Percentiles rank a stretch among this genome's conserved stretches.
These are phyloP conservation scores for Macrosoma leucophasiata DNA, from an alignment of 2,888 invertebrate species.

Conservation along the genomic window DNA sequence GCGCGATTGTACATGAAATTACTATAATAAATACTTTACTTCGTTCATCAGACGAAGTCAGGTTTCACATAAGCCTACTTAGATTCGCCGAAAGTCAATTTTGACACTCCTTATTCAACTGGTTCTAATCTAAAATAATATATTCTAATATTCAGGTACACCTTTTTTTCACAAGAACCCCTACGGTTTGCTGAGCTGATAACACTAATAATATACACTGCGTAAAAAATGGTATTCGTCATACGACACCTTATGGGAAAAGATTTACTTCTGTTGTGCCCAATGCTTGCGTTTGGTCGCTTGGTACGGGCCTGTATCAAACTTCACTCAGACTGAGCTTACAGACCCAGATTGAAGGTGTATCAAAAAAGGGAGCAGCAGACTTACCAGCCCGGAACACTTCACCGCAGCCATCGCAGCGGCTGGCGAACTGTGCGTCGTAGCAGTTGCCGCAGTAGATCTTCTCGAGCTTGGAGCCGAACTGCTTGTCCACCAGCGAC, in stretches of 20 bases:
- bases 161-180: too few relatives aligned
- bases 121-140: too few relatives aligned
- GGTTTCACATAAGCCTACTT: too few relatives aligned
- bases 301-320: slow-evolving; percentile 18
- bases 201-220: too few relatives aligned
- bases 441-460: slow-evolving; percentile 99
- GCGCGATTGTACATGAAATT: too few relatives aligned
- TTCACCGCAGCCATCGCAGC: slow-evolving; percentile 99
- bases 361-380: slow-evolving; percentile 1
- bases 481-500: slow-evolving; percentile 99
- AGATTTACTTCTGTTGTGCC: slow-evolving; percentile 14
- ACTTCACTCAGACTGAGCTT: slow-evolving; percentile 13
- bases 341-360: slow-evolving; percentile 7
- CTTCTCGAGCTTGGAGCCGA: slow-evolving; percentile 99
- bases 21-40: too few relatives aligned
- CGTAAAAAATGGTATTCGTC: too few relatives aligned
- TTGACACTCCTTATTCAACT: too few relatives aligned
- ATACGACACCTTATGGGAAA: slow-evolving; percentile 18
- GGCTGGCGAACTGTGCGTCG: slow-evolving; percentile 98
- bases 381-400: slow-evolving; percentile 98
- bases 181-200: too few relatives aligned
- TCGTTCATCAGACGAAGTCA: too few relatives aligned
- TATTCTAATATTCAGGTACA: too few relatives aligned
- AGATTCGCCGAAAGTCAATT: too few relatives aligned
- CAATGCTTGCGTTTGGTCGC: slow-evolving; percentile 4